A percentile compares a stretch with the other conserved stretches of the same genome.
Evolutionary conservation across 2,113 vertebrate species (phyloP).

Genomic region (Prionailurus viverrinus): DNA sequence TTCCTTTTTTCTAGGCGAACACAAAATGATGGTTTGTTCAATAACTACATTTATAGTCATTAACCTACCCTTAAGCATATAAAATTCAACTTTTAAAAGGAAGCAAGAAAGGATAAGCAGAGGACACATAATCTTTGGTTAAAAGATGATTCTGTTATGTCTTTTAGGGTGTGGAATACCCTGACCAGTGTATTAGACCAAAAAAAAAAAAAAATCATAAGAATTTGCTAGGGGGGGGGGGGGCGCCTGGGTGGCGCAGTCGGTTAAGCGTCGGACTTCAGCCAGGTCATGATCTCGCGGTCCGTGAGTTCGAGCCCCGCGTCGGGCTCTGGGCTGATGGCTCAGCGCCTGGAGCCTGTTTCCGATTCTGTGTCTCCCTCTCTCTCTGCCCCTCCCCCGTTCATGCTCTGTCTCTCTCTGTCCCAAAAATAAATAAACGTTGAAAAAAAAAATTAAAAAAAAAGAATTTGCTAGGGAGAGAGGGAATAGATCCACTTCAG

Average conservation of each 20-base stretch:
- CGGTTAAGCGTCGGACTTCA: no score
- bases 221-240: not conserved
- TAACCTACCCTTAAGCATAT: not conserved
- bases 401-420: no score
- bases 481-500: not conserved
- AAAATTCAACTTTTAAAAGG: slow-evolving; percentile 30
- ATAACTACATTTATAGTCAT: not conserved
- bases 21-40: not conserved
- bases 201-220: not conserved
- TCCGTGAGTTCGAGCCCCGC: no score
- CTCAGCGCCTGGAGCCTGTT: no score
- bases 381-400: no score
- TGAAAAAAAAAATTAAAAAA: not conserved
- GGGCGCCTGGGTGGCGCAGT: no score
- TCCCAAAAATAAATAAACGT: no score
- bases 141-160: not conserved
- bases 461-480: not conserved
- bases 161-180: not conserved
- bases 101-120: not conserved
- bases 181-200: not conserved
- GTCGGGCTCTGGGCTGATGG: no score
- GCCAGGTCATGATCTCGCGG: no score
- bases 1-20: not conserved
- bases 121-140: not conserved
- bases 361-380: no score